Percentiles rank a stretch among this genome's conserved stretches.
Conservation (phyloP, 2,113 vertebrate genomes). For the Acrocephalus arundinaceus region DNA sequence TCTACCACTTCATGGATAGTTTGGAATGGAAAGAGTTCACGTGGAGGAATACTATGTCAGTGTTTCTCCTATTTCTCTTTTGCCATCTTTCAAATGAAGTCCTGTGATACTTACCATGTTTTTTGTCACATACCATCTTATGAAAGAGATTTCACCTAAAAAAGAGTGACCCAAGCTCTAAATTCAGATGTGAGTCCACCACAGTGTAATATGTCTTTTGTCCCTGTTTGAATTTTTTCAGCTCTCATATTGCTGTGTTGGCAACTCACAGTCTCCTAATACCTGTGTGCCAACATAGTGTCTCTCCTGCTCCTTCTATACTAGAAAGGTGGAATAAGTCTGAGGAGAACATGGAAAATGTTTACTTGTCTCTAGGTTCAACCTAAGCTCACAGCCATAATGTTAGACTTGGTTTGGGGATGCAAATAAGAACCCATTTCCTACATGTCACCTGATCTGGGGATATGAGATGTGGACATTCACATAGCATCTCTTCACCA, state of each 20-base stretch:
- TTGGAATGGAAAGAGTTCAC: background rate
- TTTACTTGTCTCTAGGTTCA: background rate
- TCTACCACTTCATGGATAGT: background rate
- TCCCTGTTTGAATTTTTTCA: background rate
- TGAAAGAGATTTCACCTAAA: background rate
- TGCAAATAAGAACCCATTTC: background rate
- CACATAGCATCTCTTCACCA: background rate
- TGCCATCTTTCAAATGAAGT: background rate
- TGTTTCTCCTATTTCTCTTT: background rate
- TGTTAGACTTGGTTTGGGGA: background rate
- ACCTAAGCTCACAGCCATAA: background rate
- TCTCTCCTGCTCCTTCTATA: background rate
- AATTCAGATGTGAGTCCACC: background rate
- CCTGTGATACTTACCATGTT: background rate
- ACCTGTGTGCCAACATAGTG: background rate
- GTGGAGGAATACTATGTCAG: background rate
- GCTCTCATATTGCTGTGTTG: background rate
- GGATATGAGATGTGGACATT: background rate
- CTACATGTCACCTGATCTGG: background rate
- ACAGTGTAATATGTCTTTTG: background rate
- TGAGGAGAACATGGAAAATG: background rate
- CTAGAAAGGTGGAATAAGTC: background rate
- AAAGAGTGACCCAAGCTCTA: background rate
- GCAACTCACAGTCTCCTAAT: background rate
- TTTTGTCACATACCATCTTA: background rate